A percentile compares a stretch with the other conserved stretches of the same genome.
phyloP scores from a whole-genome alignment of 2,113 vertebrate genomes.

The Balaeniceps rex region DNA sequence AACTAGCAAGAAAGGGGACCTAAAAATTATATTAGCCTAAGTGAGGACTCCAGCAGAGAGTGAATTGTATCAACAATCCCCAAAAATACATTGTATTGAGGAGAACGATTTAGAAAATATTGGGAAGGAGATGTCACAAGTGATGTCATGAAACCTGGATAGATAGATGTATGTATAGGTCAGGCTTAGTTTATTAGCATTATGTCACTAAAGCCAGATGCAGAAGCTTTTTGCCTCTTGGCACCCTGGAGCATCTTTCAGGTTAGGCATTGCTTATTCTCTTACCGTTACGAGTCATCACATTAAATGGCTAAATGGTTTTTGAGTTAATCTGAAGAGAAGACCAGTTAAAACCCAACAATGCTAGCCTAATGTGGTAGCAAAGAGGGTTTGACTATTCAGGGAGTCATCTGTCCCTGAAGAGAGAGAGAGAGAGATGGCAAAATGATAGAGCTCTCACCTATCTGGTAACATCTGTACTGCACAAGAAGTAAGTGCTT shows the following conservation, averaged over 20 bases:
- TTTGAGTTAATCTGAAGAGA: not conserved
- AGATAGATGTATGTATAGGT: not conserved
- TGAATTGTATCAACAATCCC: not conserved
- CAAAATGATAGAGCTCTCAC: not conserved
- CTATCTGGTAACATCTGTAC: not conserved
- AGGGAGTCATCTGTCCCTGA: not conserved
- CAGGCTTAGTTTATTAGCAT: not conserved
- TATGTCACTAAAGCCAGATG: not conserved
- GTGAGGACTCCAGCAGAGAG: not conserved
- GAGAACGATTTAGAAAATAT: not conserved
- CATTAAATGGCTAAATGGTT: not conserved
- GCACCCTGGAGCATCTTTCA: not conserved
- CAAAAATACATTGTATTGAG: not conserved
- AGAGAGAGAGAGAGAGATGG: not conserved
- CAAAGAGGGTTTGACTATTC: not conserved
- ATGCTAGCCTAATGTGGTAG: not conserved
- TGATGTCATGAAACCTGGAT: not conserved
- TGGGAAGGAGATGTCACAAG: not conserved
- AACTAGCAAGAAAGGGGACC: not conserved
- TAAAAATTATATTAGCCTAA: not conserved
- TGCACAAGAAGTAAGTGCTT: not conserved
- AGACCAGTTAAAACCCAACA: not conserved
- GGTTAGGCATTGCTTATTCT: not conserved
- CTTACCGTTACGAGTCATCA: rapidly evolving
- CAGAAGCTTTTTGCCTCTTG: not conserved